These are phyloP conservation scores for Acanthiza pusilla DNA, from an alignment of 2,797 vertebrate genomes.

Conservation along the genomic window DNA sequence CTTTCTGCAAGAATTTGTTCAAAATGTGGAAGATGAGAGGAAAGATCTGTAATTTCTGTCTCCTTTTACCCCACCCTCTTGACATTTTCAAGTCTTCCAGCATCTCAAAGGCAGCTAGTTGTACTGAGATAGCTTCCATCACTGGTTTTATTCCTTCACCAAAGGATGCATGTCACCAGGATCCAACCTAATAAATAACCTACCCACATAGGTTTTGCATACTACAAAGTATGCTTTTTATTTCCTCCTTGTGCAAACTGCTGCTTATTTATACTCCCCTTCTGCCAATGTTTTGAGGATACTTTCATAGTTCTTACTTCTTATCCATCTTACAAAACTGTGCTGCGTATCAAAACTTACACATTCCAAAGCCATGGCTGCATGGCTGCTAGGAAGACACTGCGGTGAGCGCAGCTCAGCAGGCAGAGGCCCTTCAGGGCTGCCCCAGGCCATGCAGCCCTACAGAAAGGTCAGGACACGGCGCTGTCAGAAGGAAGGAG, in stretches of 20 bases:
- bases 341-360: neutral
- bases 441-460: neutral
- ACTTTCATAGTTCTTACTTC: neutral
- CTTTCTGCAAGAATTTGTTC: neutral
- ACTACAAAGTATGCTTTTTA: neutral
- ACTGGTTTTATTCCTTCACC: neutral
- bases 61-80: neutral
- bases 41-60: neutral
- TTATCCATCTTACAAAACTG: neutral
- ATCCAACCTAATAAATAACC: neutral
- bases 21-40: neutral
- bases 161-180: neutral
- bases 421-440: neutral
- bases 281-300: neutral
- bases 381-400: neutral
- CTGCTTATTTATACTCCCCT: neutral
- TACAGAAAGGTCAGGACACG: rapidly evolving
- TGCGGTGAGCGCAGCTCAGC: rapidly evolving
- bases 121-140: neutral
- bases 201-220: neutral
- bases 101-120: neutral
- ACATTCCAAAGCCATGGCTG: rapidly evolving
- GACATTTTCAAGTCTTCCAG: neutral
- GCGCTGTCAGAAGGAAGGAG: neutral
- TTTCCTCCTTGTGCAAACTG: neutral